Percentiles rank a stretch among this genome's conserved stretches.
phyloP scores from a whole-genome alignment of 2,113 vertebrate genomes.

The Passerina amoena region DNA sequence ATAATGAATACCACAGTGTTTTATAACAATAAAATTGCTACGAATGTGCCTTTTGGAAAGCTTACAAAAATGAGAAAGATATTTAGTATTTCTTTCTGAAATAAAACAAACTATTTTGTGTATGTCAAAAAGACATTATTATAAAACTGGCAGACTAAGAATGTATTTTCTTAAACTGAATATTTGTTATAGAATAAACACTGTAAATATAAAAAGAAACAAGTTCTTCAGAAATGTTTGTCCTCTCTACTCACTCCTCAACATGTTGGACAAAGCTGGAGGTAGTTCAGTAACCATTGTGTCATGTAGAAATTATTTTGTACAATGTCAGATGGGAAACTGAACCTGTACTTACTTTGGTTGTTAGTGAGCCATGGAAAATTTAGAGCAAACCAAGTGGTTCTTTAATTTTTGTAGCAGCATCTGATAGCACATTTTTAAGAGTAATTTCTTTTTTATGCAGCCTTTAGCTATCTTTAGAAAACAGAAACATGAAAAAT shows the following conservation, averaged over 20 bases:
- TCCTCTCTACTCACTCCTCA: neutral
- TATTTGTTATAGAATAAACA: neutral
- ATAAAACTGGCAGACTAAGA: neutral
- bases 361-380: neutral
- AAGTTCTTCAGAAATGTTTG: neutral
- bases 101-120: neutral
- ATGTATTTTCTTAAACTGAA: neutral
- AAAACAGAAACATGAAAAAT: neutral
- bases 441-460: neutral
- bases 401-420: neutral
- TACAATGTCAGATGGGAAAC: neutral
- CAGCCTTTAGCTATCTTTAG: neutral
- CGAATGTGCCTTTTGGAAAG: conserved; percentile 1
- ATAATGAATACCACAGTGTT: conserved; percentile 12
- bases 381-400: neutral
- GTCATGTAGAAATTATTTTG: neutral
- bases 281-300: neutral
- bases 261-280: neutral
- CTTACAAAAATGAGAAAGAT: neutral
- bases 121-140: neutral
- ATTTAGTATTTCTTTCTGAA: neutral
- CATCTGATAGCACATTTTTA: neutral
- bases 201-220: neutral
- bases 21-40: neutral
- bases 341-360: neutral